Base-by-base conservation (phyloP, 2,113 vertebrate species). In the Anolis sagrei region DNA sequence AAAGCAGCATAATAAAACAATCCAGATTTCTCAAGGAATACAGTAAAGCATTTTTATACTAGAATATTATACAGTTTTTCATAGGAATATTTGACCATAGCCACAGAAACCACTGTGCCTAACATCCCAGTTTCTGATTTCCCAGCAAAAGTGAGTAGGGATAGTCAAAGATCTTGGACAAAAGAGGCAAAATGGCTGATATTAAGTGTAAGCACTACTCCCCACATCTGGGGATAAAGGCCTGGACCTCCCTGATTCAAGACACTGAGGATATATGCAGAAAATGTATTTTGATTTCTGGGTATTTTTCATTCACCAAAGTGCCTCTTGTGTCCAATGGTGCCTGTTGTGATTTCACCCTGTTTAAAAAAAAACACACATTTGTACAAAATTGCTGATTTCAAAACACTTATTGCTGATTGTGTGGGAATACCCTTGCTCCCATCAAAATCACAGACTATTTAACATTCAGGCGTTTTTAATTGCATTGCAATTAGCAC, bases 401-500 rank as follows among this genome's bases (percentile, higher is more conserved):
- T 72, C 76, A 54, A n/a, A 27, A 61, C 7, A 6, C 44, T 14
- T 85, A 32, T 44, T 61, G 66, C 34, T 85, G 68, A 79, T 62
- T 39, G 7, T 79, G 76, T 79, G 51, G 51, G 84, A 85, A 79
- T 64, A 10, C 29, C 29, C 36, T 84, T 76, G 48, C 61, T 76
- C 58, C 74, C 82, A 79, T 85, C 48, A 27, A 72, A 27, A 16
- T 29, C n/a, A 29, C 32, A 58, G 66, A 36, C n/a, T 25, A 32
- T 79, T 73, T 72, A 61, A 23, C 51, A 79, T 25, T 48, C 76
- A 61, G 11, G 23, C 29, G 7, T 61, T 61, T 44, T 69, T 61
- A 85, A 51, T 79, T 62, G 62, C 27, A 11, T 62, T 79, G 54
- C 76, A 48, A 49, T 79, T 72, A 79, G 62, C 23, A n/a, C 25